Evolutionary conservation across 2,888 invertebrate genomes (phyloP).

Genomic region (Dione juno): DNA sequence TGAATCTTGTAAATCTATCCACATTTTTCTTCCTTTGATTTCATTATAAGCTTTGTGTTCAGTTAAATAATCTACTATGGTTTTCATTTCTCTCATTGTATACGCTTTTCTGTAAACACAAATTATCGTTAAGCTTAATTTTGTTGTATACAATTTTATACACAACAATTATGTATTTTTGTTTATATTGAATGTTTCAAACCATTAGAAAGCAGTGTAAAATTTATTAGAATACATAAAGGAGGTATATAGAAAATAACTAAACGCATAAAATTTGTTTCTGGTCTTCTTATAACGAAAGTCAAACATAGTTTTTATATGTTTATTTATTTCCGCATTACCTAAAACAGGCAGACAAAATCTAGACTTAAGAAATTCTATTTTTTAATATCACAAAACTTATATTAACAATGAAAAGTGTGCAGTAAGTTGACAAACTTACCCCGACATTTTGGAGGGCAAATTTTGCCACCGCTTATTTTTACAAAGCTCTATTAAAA

Average conservation of each 20-base stretch:
- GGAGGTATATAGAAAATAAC: neutral
- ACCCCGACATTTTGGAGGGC: constrained; percentile 66
- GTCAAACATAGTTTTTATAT: neutral
- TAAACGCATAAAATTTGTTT: neutral
- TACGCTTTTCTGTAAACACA: constrained; percentile 65
- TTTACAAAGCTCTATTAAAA: neutral
- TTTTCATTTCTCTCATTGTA: constrained; percentile 70
- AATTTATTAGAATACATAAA: too few relatives aligned
- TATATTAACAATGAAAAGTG: neutral
- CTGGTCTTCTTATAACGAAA: neutral
- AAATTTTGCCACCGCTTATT: constrained; percentile 31
- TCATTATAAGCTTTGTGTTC: constrained; percentile 64
- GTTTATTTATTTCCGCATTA: neutral
- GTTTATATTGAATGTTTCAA: neutral
- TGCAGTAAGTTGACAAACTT: constrained; percentile 50
- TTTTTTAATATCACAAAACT: neutral
- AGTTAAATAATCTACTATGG: constrained; percentile 70
- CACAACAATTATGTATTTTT: neutral
- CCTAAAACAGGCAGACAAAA: neutral
- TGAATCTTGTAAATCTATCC: constrained; percentile 70
- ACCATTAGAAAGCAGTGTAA: too few relatives aligned
- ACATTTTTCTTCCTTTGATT: constrained; percentile 72
- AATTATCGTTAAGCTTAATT: neutral
- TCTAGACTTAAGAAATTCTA: neutral
- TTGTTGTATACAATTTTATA: neutral